Conservation (phyloP, 2,888 invertebrate genomes). For the Scaptomyza cyrtandrae region DNA sequence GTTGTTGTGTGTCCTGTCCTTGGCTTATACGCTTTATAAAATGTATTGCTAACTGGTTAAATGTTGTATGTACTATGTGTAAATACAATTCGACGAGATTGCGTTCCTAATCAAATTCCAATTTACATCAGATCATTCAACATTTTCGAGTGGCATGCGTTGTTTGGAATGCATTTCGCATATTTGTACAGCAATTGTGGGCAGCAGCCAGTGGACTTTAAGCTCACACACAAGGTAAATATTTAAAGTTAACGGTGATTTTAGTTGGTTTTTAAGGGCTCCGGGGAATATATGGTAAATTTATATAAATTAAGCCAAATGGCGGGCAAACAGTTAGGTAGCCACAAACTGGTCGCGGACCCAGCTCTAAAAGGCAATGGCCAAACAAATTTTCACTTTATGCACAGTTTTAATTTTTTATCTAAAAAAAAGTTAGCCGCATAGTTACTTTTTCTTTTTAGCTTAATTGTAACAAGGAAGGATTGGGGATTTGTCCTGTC, state of each 20-base stretch:
- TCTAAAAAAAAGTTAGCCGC: constrained; percentile 4
- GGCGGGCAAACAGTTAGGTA: constrained; percentile 10
- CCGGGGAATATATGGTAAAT: not conserved
- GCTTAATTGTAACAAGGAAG: not conserved
- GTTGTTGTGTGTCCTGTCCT: constrained; percentile 12
- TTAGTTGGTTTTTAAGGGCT: not conserved
- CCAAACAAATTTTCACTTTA: constrained; percentile 34
- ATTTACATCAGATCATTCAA: constrained; percentile 44
- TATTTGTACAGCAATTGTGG: no score
- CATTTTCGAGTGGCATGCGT: constrained; percentile 33
- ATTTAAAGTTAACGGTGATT: no score
- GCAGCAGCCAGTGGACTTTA: not conserved
- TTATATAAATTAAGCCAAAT: constrained; percentile 28
- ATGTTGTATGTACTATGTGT: no score
- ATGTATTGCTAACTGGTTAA: not conserved
- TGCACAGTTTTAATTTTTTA: constrained; percentile 28
- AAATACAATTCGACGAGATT: no score
- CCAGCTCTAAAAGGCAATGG: constrained; percentile 20
- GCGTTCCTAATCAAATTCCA: constrained; percentile 40
- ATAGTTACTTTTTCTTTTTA: not conserved
- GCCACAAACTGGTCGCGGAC: constrained; percentile 24
- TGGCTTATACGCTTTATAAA: constrained; percentile 4
- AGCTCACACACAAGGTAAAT: no score
- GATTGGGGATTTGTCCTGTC: constrained; percentile 21
- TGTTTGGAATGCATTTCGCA: constrained; percentile 5